Base-by-base conservation (phyloP, 2,888 invertebrate genomes). In the Dynastes maya region DNA sequence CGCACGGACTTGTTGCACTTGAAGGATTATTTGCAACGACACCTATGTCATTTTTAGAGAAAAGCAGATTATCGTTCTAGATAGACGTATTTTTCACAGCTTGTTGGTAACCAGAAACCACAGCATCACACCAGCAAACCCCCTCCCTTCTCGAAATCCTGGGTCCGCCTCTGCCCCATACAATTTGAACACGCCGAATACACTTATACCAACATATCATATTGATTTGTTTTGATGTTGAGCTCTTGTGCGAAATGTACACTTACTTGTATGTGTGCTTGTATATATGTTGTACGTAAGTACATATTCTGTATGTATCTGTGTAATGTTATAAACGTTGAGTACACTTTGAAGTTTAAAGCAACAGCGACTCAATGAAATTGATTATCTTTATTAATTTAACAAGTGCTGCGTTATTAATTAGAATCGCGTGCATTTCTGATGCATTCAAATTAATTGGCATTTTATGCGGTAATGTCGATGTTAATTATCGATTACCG, bases 311-410 rank as follows among this genome's bases (percentile, higher is more conserved):
- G 32, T 37, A 3, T 37, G 5, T 5, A 37, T 37, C 32, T 37
- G 32, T 5, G 32, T 37, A 37, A 22, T 55, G 22, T 22, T 55
- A 1, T 5, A 11, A 45, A 45, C 11, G 45, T 45, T 11, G 45
- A 45, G 11, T 53, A 53, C n/a, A n/a, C 13, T 53, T n/a, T 53
- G 53, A 3, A 8, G 53, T 8, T 55, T 55, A 5, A 22, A 55
- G 55, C n/a, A 22, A 13, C n/a, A 22, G 55, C 45, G 11, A 8
- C 45, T 45, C 45, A 45, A 11, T 55, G 16, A 11, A 4, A 27
- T 63, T 63, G 63, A 9, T 63, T 29, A 63, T 63, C n/a, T 63
- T 63, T 11, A 9, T 55, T 55, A 55, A 22, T 55, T 16, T 55
- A 55, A n/a, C 55, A 22, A 55, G 55, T 55, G 45, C 45, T 16